Evolutionary conservation across 1,140 invertebrate species (phyloP).

Genomic region (Carcinoscorpius rotundicauda): DNA sequence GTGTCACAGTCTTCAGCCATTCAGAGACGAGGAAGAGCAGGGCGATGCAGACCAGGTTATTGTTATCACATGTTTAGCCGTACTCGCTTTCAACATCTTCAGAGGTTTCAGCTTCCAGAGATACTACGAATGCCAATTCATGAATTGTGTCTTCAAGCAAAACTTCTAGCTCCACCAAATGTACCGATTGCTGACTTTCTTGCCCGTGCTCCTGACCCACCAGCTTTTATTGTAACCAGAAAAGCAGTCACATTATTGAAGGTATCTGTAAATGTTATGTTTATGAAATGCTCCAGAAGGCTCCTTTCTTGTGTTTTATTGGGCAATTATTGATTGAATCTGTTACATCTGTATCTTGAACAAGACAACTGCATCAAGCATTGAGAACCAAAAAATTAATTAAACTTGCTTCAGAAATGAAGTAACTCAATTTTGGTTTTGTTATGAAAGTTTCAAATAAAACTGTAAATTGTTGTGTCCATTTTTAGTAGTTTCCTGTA

Average conservation of each 20-base stretch:
- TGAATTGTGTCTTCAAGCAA: slow-evolving; percentile 85
- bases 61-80: slow-evolving; percentile 67
- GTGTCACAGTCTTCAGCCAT: slow-evolving; percentile 57
- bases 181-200: slow-evolving; percentile 70
- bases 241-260: slow-evolving; percentile 64
- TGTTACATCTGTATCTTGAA: no score
- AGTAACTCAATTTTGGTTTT: no score
- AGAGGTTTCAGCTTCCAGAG: slow-evolving; percentile 51
- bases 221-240: slow-evolving; percentile 55
- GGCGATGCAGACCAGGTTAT: slow-evolving; percentile 59
- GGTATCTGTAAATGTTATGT: slow-evolving; percentile 20
- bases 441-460: no score
- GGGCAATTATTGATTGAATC: no score
- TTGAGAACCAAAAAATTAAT: no score
- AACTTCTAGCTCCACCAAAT: slow-evolving; percentile 62
- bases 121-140: slow-evolving; percentile 71
- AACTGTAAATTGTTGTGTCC: no score
- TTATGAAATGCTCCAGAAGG: slow-evolving; percentile 1
- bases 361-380: no score
- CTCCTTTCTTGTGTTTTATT: no score
- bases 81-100: slow-evolving; percentile 50
- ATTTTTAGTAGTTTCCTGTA: no score
- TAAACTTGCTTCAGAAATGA: no score
- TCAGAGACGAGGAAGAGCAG: slow-evolving; percentile 69
- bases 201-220: slow-evolving; percentile 67